Base-by-base conservation (phyloP, 2,888 invertebrate species). In the Eupelmus urozonus region DNA sequence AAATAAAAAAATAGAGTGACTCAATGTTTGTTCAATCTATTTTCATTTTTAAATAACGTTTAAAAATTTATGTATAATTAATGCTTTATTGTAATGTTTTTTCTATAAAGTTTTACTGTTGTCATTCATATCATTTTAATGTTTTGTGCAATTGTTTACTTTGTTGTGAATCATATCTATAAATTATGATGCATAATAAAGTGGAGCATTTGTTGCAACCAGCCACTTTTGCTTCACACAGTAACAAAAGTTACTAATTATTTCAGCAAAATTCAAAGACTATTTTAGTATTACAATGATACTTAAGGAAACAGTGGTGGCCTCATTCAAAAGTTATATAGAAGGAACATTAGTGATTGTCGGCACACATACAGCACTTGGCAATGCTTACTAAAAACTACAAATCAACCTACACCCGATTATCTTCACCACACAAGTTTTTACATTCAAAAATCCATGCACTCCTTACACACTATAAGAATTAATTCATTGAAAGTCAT, bases 281-380 rank as follows among this genome's bases (percentile, higher is more conserved):
- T 49, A 69, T 51, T 53, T 77, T 66, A 77, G 51, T 66, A 59
- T 57, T 51, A 59, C 40, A 71, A 72, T 72, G n/a, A 73, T 78
- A 57, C 51, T 73, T 65, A 42, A 73, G 45, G 20, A 80, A 80
- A 71, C 62, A 80, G 72, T 78, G 78, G 73, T 78, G 66, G 75
- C 78, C 75, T 78, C 51, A 74, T 74, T 60, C 9, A 51, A 80
- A 72, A 72, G 71, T 72, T 78, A 76, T 76, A 70, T 70, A 78
- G 78, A 87, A 88, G 87, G 88, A 88, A 88, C 86, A 85, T 88
- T 86, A 87, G 88, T 89, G 88, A 90, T 89, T 89, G 90, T 89
- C 88, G 88, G 89, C 89, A 89, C 89, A 89, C 88, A 89, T 89
- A 88, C 86, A 89, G 88, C 89, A 89, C 89, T 89, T 90, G 90